phyloP scores from a whole-genome alignment of 30 jellyfish, hydroid and myxozoan genomes.

The Chironex yamaguchii region DNA sequence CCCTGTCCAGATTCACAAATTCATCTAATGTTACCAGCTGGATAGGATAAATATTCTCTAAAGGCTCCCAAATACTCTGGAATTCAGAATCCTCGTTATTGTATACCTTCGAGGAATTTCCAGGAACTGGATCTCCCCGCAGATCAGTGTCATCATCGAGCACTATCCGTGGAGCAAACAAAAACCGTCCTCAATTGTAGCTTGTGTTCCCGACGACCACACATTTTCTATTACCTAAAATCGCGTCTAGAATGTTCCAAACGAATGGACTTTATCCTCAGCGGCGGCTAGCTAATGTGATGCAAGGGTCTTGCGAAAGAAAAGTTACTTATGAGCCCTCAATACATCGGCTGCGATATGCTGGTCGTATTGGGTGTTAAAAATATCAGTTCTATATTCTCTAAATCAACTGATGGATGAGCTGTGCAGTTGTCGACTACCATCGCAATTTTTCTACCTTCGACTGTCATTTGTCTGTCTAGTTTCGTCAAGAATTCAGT shows the following conservation, averaged over 20 bases:
- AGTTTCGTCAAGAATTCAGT: no score
- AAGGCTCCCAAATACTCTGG: no score
- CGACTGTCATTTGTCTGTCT: neutral
- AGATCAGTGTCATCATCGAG: no score
- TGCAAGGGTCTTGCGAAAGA: slow-evolving; percentile 4
- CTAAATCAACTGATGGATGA: slow-evolving; percentile 14
- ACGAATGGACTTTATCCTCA: slow-evolving; percentile 2
- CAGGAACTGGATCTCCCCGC: no score
- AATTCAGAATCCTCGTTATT: no score
- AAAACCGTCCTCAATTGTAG: slow-evolving; percentile 11
- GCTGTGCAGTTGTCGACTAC: slow-evolving; percentile 42
- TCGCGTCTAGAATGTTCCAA: slow-evolving; percentile 39
- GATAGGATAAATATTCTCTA: no score
- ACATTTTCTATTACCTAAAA: neutral
- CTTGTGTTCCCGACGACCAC: slow-evolving; percentile 5
- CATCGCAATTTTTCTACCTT: neutral
- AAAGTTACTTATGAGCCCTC: slow-evolving; percentile 12
- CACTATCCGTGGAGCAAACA: no score
- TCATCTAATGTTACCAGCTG: no score
- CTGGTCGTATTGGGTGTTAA: slow-evolving; percentile 32
- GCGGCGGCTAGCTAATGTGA: slow-evolving; percentile 8
- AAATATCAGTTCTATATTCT: slow-evolving; percentile 5
- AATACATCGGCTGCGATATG: slow-evolving; percentile 9
- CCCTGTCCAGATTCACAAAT: no score
- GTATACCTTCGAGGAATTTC: no score